Base-by-base conservation (phyloP, 2,797 vertebrate species). In the Poliocrania exsul region DNA sequence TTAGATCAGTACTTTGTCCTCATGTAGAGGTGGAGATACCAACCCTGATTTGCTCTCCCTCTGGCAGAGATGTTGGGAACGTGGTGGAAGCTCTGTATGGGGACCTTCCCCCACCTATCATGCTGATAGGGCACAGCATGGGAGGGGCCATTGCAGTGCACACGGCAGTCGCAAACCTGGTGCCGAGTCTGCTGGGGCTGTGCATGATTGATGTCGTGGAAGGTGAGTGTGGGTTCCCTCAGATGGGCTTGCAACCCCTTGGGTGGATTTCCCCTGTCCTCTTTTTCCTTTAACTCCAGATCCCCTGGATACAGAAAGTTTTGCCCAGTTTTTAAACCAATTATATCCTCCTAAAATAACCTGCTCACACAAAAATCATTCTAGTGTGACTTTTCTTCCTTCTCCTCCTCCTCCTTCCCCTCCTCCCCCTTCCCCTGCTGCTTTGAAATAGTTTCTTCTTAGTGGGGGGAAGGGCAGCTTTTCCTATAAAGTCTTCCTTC, bases 121-220 rank as follows among this genome's bases (percentile, higher is more conserved):
- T 99, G 98, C 97, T 99, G 28, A 99, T 99, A 16, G 99, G 99
- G 74, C 99, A 99, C 97, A 99, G 99, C 97, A 99, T 99, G 99
- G 99, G 99, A 0, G 99, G 99, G 2, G 99, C 99, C 79, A 99
- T 99, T n/a, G 99, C 99, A 1, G 99, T 99, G 84, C 99, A 99
- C 97, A 98, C 99, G 2, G 98, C 99, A 0, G 97, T 97, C 0
- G 98, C 98, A 50, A 99, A 99, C 95, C 97, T 99, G 53, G 89
- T 99, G 80, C 99, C 99, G 5, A 99, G 99, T 21, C 97, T 99
- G 77, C 97, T 99, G 62, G 99, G 99, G 64, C 98, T 99, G 42
- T 99, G 99, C 96, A 99, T 99, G 97, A 99, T 99, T 33, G 99
- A 99, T 50, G 99, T 99, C 2, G 99, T 99, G 60, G 99, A 99